Base-by-base conservation (phyloP, 2,888 invertebrate genomes). In the Aradus depressus region DNA sequence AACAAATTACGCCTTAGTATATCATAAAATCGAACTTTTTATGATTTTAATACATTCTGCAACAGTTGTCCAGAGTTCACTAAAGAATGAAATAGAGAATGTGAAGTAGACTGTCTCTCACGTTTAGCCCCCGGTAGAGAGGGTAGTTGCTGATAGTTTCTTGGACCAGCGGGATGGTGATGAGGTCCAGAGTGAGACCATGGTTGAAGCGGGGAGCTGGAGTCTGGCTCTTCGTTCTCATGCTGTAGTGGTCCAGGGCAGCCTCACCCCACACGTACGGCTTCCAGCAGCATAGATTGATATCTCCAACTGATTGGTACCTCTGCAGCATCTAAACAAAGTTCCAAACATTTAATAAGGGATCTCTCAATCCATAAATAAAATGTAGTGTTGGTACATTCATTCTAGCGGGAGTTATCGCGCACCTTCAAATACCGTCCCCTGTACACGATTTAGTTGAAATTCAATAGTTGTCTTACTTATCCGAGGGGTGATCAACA, bases 211-310 rank as follows among this genome's bases (percentile, higher is more conserved):
- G 55, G 43, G 39, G 48, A 10, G 56, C 61, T 50, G 62, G 60
- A 18, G 65, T 58, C 4, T 64, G 57, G 4, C 56, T 26, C 26
- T 61, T 58, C 4, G 52, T 56, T 21, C 56, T 52, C 8, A 86
- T 73, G 2, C 84, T 80, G 64, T 87, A 88, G 64, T 85, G 79
- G 44, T 78, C 77, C 1, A 84, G 79, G 0, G 88, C 90, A 2
- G 83, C 77, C 64, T 79, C 79, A 1, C 90, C 89, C 83, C 87
- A 92, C 1, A 91, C 70, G 62, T 84, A 85, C 0, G 91, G 91
- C 56, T 83, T 79, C 65, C 75, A 83, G 60, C 79, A 73, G 44
- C 74, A 71, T 10, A 84, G 71, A 18, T 76, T 75, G 52, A 79
- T 70, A 45, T 78, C 79, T 62, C 77, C 76, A 53, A 69, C 69